Percentiles rank a stretch among this genome's conserved stretches.
phyloP scores from a whole-genome alignment of 2,888 invertebrate species.

The Hecatera dysodea region DNA sequence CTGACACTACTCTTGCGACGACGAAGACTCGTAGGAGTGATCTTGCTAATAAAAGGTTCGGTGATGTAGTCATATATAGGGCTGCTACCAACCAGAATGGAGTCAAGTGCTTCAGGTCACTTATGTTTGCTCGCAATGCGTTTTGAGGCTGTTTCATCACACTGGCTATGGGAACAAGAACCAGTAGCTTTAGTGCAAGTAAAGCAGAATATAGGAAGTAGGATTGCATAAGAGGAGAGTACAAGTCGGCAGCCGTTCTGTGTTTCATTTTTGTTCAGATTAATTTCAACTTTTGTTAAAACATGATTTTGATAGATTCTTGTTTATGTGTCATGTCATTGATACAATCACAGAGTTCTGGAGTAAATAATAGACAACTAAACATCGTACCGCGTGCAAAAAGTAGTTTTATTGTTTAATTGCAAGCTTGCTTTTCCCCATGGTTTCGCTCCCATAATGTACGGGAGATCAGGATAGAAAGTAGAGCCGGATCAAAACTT shows the following conservation, averaged over 20 bases:
- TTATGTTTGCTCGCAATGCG: conserved; percentile 74
- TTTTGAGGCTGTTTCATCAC: conserved; percentile 70
- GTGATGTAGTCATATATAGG: conserved; percentile 76
- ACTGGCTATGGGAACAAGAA: conserved; percentile 70
- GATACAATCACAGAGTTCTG: background rate
- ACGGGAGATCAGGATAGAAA: background rate
- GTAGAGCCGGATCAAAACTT: background rate
- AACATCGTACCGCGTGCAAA: background rate
- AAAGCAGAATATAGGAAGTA: conserved; percentile 67
- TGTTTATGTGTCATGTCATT: background rate
- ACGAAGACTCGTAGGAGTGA: conserved; percentile 70
- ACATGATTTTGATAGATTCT: conserved; percentile 14
- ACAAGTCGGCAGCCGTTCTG: conserved; percentile 14
- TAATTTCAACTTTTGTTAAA: background rate
- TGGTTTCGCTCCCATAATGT: background rate
- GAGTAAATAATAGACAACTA: conserved; percentile 5
- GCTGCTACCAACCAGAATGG: conserved; percentile 81
- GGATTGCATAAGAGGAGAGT: conserved; percentile 56
- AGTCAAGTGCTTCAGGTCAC: conserved; percentile 77
- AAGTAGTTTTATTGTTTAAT: background rate
- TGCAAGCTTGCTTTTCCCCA: background rate
- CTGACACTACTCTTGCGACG: conserved; percentile 70
- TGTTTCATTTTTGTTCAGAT: background rate
- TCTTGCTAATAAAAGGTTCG: conserved; percentile 67
- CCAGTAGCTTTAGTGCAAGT: conserved; percentile 69